Evolutionary conservation across 2,888 invertebrate genomes (phyloP).

Genomic region (Synanthedon andrenaeformis): DNA sequence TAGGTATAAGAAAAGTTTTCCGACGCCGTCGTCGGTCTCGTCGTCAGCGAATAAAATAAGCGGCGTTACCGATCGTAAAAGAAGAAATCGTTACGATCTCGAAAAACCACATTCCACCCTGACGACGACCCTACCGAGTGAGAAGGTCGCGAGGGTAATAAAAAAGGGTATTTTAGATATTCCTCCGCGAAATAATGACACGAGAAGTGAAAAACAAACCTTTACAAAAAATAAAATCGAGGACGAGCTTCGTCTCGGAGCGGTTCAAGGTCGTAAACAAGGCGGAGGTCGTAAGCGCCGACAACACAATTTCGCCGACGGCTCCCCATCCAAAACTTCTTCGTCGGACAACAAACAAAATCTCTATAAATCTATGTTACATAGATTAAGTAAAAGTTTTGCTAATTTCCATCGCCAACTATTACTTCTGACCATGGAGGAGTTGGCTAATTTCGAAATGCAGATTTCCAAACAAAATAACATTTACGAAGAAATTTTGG

Average conservation of each 20-base stretch:
- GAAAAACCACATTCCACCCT: conserved; percentile 1
- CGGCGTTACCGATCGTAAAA: conserved; percentile 6
- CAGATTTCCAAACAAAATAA: background rate
- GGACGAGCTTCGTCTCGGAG: conserved; percentile 5
- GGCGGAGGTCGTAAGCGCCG: conserved; percentile 4
- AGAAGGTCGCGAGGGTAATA: conserved; percentile 12
- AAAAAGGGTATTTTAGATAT: conserved; percentile 10
- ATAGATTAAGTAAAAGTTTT: background rate
- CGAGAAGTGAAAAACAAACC: conserved; percentile 4
- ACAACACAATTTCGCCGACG: background rate
- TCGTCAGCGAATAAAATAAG: conserved; percentile 10
- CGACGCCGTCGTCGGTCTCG: conserved; percentile 12
- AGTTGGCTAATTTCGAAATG: background rate
- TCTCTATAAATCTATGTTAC: background rate
- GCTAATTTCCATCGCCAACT: background rate
- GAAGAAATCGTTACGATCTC: conserved; percentile 9
- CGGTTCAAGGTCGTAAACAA: conserved; percentile 9
- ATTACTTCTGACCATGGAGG: conserved; percentile 2
- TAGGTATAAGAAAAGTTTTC: conserved; percentile 15
- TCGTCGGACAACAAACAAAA: background rate
- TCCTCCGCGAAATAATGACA: conserved; percentile 6
- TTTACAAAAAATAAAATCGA: conserved; percentile 4
- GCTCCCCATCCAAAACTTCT: background rate
- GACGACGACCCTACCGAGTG: conserved; percentile 7
- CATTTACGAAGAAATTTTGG: conserved; percentile 5